Base-by-base conservation (phyloP, 2,113 vertebrate genomes). In the Thamnophis sirtalis region DNA sequence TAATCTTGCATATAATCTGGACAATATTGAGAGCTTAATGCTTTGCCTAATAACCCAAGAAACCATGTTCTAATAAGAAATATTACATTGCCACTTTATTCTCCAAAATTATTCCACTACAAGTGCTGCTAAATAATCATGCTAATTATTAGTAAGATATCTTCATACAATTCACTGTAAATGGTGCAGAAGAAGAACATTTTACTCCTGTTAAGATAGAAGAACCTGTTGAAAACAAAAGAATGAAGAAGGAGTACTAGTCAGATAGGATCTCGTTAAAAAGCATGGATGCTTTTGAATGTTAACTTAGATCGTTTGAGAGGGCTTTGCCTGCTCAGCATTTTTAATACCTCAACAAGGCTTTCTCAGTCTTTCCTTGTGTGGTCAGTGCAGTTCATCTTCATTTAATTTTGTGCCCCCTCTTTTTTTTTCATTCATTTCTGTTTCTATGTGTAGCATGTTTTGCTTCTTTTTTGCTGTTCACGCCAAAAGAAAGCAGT, bases 1-100 rank as follows among this genome's bases (percentile, higher is more conserved):
- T 73, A 22, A 54, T 38, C 17, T 95, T 92, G 11, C 93, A 84
- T 92, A 91, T 26, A 80, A 33, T 73, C 33, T 43, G 94, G 93
- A 86, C 92, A 43, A 84, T 63, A 10, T 4, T 49, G 91, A 58
- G 19, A 10, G 94, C 92, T 91, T 49, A 28, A 89, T 86, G 51
- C 3, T 90, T 93, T 93, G 89, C 88, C 87, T 87, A 38, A 56
- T 85, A 56, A 84, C 24, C 38, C 91, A 0, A 91, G 93, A 88
- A 28, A 1, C 56, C 55, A n/a, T 50, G 91, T 53, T 84, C 93
- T 50, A 3, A 68, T 58, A 84, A 11, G 8, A 26, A 90, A 26
- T 93, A 96, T 93, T 13, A 92, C 89, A 15, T 38, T 90, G 93
- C 91, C 90, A 85, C 51, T 43, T 11, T 48, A 4, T 22, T 51